Conservation (phyloP, 37 sponge, comb jelly and placozoan species). For the Chondrosia reniformis region DNA sequence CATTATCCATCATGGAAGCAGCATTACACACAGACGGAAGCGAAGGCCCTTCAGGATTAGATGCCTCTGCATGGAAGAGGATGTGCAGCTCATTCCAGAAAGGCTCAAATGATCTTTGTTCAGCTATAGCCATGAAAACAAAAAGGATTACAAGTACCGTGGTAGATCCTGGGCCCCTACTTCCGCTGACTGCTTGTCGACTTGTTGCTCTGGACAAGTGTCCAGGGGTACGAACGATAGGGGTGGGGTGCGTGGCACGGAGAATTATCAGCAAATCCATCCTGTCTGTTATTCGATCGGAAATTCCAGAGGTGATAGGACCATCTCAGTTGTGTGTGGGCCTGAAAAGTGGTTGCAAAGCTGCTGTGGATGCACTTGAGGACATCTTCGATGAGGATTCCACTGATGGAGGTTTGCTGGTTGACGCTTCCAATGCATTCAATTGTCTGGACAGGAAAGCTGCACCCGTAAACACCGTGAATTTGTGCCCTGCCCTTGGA, state of each 20-base stretch:
- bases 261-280: slow-evolving; percentile 11
- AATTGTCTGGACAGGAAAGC: too few species aligned
- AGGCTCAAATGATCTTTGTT: background rate
- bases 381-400: too few species aligned
- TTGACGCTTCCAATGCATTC: too few species aligned
- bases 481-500: too few species aligned
- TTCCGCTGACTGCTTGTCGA: slow-evolving; percentile 8
- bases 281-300: background rate
- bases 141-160: background rate
- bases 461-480: too few species aligned
- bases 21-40: background rate
- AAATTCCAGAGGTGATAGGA: background rate
- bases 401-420: too few species aligned
- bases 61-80: background rate
- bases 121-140: background rate
- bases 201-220: background rate
- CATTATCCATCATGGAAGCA: slow-evolving; percentile 3
- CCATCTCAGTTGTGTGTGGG: too few species aligned
- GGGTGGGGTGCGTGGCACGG: background rate
- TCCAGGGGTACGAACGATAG: slow-evolving; percentile 18
- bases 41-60: background rate
- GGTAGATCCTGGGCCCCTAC: background rate
- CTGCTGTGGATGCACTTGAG: too few species aligned
- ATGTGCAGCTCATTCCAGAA: slow-evolving; percentile 7
- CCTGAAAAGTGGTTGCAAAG: too few species aligned